These are phyloP conservation scores for Camelus bactrianus DNA, from an alignment of 2,113 vertebrate species.

Conservation along the genomic window DNA sequence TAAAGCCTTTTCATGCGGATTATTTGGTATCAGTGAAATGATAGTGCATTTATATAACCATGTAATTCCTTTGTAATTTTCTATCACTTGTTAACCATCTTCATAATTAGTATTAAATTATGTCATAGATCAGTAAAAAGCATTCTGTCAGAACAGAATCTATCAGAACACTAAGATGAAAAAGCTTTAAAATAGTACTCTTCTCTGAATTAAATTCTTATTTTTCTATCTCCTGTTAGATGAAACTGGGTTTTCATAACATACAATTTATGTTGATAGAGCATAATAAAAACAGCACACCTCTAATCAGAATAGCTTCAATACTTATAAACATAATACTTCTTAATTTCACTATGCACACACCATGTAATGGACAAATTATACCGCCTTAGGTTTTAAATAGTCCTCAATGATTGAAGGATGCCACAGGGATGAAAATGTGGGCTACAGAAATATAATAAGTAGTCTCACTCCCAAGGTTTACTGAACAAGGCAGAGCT, in stretches of 20 bases:
- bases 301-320: constrained; percentile 44
- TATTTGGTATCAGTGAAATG: constrained; percentile 23
- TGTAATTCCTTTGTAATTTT: constrained; percentile 51
- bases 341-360: constrained; percentile 68
- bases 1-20: background rate
- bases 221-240: background rate
- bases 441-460: background rate
- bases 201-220: constrained; percentile 51
- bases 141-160: background rate
- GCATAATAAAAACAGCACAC: constrained; percentile 47
- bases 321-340: constrained; percentile 59
- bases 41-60: constrained; percentile 12
- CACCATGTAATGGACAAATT: constrained; percentile 64
- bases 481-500: background rate
- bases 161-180: constrained; percentile 4
- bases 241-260: background rate
- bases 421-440: constrained; percentile 66
- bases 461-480: background rate
- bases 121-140: constrained; percentile 56
- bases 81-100: constrained; percentile 53
- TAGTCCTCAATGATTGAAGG: constrained; percentile 62
- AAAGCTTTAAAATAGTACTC: background rate
- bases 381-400: constrained; percentile 43
- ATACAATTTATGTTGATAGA: constrained; percentile 7
- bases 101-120: constrained; percentile 64